Base-by-base conservation (phyloP, 2,888 invertebrate genomes). In the Orthosia cruda region DNA sequence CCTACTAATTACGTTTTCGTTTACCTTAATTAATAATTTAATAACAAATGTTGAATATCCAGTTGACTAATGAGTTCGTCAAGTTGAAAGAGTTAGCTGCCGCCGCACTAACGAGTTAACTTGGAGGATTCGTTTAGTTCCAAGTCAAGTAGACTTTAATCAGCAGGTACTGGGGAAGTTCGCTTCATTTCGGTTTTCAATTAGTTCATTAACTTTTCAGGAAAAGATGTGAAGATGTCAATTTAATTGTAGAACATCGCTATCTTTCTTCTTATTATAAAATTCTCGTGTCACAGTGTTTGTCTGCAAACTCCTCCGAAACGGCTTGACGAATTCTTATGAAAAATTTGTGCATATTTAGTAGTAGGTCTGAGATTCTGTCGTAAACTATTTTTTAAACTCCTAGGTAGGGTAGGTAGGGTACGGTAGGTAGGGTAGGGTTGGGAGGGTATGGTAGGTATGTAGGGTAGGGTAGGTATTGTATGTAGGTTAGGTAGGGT, bases 51-150 rank as follows among this genome's bases (percentile, higher is more conserved):
- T 57, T 18, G 49, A 55, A 66, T 74, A 70, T 57, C 52, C 16
- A 5, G 40, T 61, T 68, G 45, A 84, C 68, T 80, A 85, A 76
- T 77, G 69, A 74, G 72, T 67, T 75, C 58, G 66, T 74, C 54
- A 59, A 84, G 75, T 82, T 74, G 73, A 75, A 77, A 72, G 82
- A 71, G 77, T 84, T 77, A 66, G 67, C 63, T 57, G 71, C 70
- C 66, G 11, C n/a, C 20, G 13, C 40, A 9, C 77, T 88, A 89
- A 88, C 81, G 88, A 87, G 81, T 74, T 71, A 81, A 84, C 81
- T 89, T 87, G 62, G 65, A 55, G 50, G 70, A 74, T 79, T 86
- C 72, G 72, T 80, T 84, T 71, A 71, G 71, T 58, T 79, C 23
- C 20, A 47, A 77, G 62, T 77, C 40, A 71, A 82, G 62, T 74